Base-by-base conservation (phyloP, 2,797 vertebrate species). In the Thaleichthys pacificus region DNA sequence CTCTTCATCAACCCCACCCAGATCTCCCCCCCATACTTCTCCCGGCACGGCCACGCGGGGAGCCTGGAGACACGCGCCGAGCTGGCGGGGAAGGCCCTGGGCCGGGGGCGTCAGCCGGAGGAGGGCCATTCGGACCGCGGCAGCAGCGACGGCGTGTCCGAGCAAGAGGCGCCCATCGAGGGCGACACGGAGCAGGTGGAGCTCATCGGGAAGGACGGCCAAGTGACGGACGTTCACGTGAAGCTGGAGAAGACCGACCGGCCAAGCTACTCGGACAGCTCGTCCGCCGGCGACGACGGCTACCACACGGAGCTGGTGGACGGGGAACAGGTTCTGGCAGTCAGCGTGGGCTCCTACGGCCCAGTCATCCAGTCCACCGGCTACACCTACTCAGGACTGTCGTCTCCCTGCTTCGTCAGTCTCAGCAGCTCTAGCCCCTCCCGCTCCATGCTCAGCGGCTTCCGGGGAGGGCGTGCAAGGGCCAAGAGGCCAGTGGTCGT, bases 221-320 rank as follows among this genome's bases (percentile, higher is more conserved):
- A 96, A 89, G 94, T 96, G 69, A 91, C 96, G 0, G 97, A 98
- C 77, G 95, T 99, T 66, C 96, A 96, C 49, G 95, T 99, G 78
- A 99, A 99, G 89, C 83, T 97, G 82, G 98, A 99, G 62, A 99
- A 98, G 91, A 93, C 91, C 0, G 96, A 98, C 74, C 90, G 96
- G 73, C 98, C 97, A 42, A 97, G 93, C 70, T 98, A 97, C 79
- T 99, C 97, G 0, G 97, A 99, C 79, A 98, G 97, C 85, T 99
- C 98, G 8, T 99, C 98, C 1, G 94, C 97, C 0, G 97, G 98
- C 0, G 98, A 99, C 7, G 97, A 99, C 0, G 97, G 97, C 26
- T 99, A 98, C 87, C 97, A 99, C 86, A 99, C 97, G 0, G 98
- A 99, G 89, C 88, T 99, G 90, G 97, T 99, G 9, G 97, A 99